phyloP scores from a whole-genome alignment of 2,113 vertebrate genomes.

The Pteronura brasiliensis region DNA sequence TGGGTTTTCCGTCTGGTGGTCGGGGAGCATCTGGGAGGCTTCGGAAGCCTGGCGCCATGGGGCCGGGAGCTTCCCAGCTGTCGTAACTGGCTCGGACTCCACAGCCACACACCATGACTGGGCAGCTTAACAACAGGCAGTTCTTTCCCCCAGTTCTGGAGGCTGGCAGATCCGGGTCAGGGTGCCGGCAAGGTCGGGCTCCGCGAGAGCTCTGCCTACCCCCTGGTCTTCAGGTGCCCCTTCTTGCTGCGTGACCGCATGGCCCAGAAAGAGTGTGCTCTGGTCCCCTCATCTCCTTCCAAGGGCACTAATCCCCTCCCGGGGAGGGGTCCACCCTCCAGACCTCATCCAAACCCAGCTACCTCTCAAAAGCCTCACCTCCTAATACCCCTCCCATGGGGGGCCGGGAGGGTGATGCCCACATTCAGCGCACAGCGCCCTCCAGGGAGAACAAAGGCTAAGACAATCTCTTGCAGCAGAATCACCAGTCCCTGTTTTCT shows the following conservation, averaged over 20 bases:
- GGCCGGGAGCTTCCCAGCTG: neutral
- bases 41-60: neutral
- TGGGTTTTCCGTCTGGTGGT: neutral
- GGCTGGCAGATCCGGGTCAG: neutral
- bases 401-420: neutral
- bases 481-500: neutral
- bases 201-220: too few species aligned
- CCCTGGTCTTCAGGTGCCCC: neutral
- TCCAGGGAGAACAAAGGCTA: neutral
- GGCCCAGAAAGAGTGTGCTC: neutral
- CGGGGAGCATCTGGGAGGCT: neutral
- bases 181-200: accelerated
- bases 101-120: accelerated
- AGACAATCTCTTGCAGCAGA: neutral
- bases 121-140: neutral
- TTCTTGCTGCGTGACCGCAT: accelerated
- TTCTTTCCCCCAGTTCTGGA: neutral
- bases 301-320: neutral
- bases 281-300: neutral
- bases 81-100: neutral
- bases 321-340: neutral
- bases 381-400: neutral
- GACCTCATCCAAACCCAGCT: neutral
- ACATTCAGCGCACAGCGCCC: neutral
- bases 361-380: neutral